Evolutionary conservation across 92 coral and sea anemone species (phyloP), one percentile per base, ranked within the genome.

Genomic region (Phenganax marumi): DNA sequence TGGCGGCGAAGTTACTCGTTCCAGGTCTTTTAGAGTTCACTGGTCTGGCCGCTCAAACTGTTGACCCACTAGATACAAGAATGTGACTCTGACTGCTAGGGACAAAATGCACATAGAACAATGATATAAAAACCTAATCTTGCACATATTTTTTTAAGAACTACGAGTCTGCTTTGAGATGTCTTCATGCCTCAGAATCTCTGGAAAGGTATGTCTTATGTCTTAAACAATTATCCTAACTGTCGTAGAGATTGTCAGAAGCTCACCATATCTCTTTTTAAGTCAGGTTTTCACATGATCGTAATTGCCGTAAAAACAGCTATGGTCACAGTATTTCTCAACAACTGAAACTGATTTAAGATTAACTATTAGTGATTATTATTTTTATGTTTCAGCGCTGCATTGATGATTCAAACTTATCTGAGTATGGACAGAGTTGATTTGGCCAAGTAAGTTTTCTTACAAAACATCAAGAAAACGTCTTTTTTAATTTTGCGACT

Each of bases 371-470:
- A 2, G 43, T 33, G 5, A 33, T 33, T 33, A 33, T 33, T 33
- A 33, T 33, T 2, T 33, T 33, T 33, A 33, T 33, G 5, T 56
- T 13, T 56, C 21, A 56, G 63, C 8, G 21, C 50, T 56, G 39
- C 99, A 0, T 77, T 96, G 68, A 89, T 92, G 68, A 91, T 92
- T 26, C 99, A 96, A 84, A 96, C 92, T 56, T 92, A 91, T 52
- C 88, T 96, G 17, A 86, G 92, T 73, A 92, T 96, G 99, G 94
- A 96, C 88, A 91, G 99, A 89, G 56, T 92, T 54, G 99, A 96
- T 61, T 87, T 96, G 16, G 99, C 97, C 85, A 96, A 87, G 99
- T 92, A 61, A 92, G 97, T 80, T 33, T 33, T 33, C 43, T 33
- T 1, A 33, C 43, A 33, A 33, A 33, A 33, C 43, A 5, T 33